Base-by-base conservation (phyloP, 2,113 vertebrate species). In the Murina feae region DNA sequence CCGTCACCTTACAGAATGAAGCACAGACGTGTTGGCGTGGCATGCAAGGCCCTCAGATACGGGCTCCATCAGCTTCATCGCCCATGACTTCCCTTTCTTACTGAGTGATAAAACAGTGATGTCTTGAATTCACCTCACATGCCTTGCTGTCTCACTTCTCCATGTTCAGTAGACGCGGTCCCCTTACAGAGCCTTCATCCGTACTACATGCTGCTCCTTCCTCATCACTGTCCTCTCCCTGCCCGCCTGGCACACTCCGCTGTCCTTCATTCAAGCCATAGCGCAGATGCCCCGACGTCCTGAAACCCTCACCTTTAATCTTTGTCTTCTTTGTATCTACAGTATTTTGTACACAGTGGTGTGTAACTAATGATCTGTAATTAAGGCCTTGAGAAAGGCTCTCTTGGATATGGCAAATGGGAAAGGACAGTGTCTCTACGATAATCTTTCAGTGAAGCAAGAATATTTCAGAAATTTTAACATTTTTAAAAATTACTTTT, bases 381-480 rank as follows among this genome's bases (percentile, higher is more conserved):
- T 60, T 28, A 60, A 60, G 28, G 28, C 58, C 58, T 60, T n/a
- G 32, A 71, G 37, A 66, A 72, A 1, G 1, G 23, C 16, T 51
- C 63, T 55, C 14, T 53, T 84, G 37, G 23, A 58, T 14, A 32
- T 65, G 23, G 20, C 44, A 47, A 47, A 76, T 78, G 21, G 63
- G 12, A 91, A 91, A 37, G 25, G 28, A 75, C 12, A 63, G 0
- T 39, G 6, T 76, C 37, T 91, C 68, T 21, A 55, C 58, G 47
- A 87, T 10, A 82, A 23, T 74, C 79, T 74, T 60, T 60, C 58
- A 89, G 39, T 87, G 49, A 79, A 72, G 10, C 9, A 92, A 89
- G 16, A 37, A 65, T n/a, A 39, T 60, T 91, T 74, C 16, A 65
- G 6, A 87, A 68, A 37, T 44, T 66, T 68, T 58, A 53, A 4